phyloP scores from a whole-genome alignment of 2,888 invertebrate species.

The Escarpia spicata region DNA sequence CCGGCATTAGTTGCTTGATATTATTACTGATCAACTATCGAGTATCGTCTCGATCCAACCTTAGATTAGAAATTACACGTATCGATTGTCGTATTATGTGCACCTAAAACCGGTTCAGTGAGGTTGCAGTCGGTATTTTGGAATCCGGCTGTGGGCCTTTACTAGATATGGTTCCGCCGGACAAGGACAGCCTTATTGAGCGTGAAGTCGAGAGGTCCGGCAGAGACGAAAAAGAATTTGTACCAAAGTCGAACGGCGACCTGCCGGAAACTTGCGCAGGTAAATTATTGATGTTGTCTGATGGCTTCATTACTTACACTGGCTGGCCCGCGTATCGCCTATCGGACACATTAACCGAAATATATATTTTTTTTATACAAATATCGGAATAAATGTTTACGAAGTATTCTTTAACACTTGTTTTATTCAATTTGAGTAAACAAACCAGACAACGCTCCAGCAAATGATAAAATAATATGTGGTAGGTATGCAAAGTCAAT shows the following conservation, averaged over 20 bases:
- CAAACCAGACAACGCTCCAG: too few species aligned
- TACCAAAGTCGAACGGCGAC: not conserved
- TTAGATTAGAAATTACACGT: not conserved
- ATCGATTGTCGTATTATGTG: not conserved
- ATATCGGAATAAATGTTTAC: too few species aligned
- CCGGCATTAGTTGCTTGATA: not conserved
- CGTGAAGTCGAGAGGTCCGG: not conserved
- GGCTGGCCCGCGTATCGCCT: too few species aligned
- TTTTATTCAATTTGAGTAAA: too few species aligned
- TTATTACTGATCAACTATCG: not conserved
- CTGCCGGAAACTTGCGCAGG: not conserved
- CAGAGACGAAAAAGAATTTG: not conserved
- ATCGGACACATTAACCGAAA: too few species aligned
- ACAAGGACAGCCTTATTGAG: not conserved
- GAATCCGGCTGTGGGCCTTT: not conserved
- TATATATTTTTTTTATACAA: too few species aligned
- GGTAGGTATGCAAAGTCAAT: too few species aligned
- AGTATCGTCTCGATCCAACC: not conserved
- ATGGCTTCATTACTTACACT: not conserved
- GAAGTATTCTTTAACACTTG: too few species aligned
- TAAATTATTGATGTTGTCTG: not conserved
- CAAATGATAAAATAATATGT: too few species aligned
- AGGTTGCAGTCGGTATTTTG: not conserved
- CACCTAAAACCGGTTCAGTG: not conserved
- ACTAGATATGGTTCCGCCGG: slow-evolving; percentile 1